Base-by-base conservation (phyloP, 2,797 vertebrate species). In the Antrozous pallidus region DNA sequence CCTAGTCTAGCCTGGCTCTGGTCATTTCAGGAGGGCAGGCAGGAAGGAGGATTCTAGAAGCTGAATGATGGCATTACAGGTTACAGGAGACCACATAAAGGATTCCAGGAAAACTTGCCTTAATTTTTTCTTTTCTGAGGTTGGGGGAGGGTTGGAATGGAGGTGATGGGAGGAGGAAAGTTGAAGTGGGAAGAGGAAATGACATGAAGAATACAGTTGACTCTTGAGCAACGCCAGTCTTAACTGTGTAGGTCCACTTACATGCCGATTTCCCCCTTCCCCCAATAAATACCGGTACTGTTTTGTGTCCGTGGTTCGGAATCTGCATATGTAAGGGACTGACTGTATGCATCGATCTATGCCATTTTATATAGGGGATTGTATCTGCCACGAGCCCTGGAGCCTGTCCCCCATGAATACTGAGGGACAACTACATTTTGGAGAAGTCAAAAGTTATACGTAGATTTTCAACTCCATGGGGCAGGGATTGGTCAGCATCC, bases 1-100 rank as follows among this genome's bases (percentile, higher is more conserved):
- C 12, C 69, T 67, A 77, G 47, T 81, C 73, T 65, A 11, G 18
- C 38, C 42, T 58, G 24, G n/a, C 42, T 91, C 33, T 40, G 54
- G 47, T 67, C n/a, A 70, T 81, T 84, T 91, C 75, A 83, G 9
- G 73, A 90, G 38, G 88, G 22, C 17, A 28, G 77, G 24, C 74
- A 51, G 75, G 56, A 77, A 86, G 31, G 11, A 70, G 24, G 38
- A 51, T 69, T 31, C 75, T 74, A 16, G 80, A 81, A 65, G 58
- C 36, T 61, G 47, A 38, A 24, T 24, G 71, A 84, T 51, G 67
- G 73, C 70, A 2, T 18, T 9, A 6, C 22, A 40, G 47, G 31
- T 31, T n/a, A n/a, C 0, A 58, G 77, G 12, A 81, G 61, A 36
- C 36, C 20, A 71, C 45, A n/a, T n/a, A 28, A 69, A 79, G 65